These are phyloP conservation scores for Odobenus rosmarus DNA, from an alignment of 2,113 vertebrate genomes.

Conservation along the genomic window DNA sequence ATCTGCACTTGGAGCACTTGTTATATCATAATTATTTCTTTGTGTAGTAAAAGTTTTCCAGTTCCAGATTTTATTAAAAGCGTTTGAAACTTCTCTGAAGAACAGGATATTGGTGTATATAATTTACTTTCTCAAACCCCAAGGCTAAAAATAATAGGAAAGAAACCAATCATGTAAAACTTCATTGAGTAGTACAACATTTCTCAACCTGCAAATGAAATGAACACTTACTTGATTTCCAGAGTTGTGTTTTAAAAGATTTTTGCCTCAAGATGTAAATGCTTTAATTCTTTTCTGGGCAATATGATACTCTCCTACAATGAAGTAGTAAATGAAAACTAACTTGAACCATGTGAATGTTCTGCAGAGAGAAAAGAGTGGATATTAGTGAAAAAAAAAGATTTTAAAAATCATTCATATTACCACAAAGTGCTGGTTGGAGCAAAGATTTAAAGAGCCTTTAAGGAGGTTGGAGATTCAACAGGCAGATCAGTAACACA, in stretches of 20 bases:
- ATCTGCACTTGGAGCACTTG: neutral
- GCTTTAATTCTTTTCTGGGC: slow-evolving; percentile 62
- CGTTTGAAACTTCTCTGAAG: slow-evolving; percentile 50
- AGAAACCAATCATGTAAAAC: slow-evolving; percentile 54
- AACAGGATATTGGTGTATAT: neutral
- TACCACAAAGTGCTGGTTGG: neutral
- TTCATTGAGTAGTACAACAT: slow-evolving; percentile 24
- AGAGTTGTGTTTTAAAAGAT: slow-evolving; percentile 54
- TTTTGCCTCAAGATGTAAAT: slow-evolving; percentile 58
- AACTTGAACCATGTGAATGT: neutral
- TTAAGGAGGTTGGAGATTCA: slow-evolving; percentile 18
- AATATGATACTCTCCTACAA: neutral
- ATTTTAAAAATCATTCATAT: neutral
- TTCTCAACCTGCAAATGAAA: slow-evolving; percentile 65
- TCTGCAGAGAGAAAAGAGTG: slow-evolving; percentile 28
- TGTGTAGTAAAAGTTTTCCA: slow-evolving; percentile 15
- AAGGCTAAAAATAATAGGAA: slow-evolving; percentile 58
- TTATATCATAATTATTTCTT: slow-evolving; percentile 24
- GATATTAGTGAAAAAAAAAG: neutral
- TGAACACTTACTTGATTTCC: slow-evolving; percentile 50
- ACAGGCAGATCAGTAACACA: slow-evolving; percentile 11
- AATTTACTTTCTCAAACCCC: slow-evolving; percentile 59
- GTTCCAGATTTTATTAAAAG: slow-evolving; percentile 37
- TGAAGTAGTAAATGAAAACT: slow-evolving; percentile 40
- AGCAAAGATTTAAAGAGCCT: neutral